phyloP scores from a whole-genome alignment of 2,888 invertebrate species.

The Epirrhoe tristata region DNA sequence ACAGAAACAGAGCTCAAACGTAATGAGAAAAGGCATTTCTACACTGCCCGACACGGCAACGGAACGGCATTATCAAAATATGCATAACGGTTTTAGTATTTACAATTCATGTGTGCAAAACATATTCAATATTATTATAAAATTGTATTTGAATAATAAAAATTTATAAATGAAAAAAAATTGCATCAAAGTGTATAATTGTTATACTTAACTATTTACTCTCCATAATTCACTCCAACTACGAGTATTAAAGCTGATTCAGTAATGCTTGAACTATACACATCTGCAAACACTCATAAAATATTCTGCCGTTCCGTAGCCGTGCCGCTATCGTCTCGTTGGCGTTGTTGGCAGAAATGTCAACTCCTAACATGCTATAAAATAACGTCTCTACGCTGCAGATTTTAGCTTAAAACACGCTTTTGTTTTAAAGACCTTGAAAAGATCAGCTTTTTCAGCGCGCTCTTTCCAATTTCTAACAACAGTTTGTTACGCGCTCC shows the following conservation, averaged over 20 bases:
- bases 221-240: too few species aligned
- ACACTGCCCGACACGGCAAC: conserved; percentile 11
- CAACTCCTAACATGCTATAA: neutral
- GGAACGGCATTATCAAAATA: neutral
- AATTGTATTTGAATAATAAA: too few species aligned
- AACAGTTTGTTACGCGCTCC: neutral
- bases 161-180: too few species aligned
- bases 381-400: conserved; percentile 13
- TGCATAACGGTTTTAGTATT: too few species aligned
- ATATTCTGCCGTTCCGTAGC: neutral
- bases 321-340: neutral
- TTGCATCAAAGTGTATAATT: too few species aligned
- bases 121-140: too few species aligned
- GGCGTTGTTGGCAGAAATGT: neutral
- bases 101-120: too few species aligned
- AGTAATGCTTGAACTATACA: neutral
- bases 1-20: conserved; percentile 50
- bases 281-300: neutral
- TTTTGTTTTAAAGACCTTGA: conserved; percentile 61
- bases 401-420: conserved; percentile 46
- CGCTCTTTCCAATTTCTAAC: conserved; percentile 7
- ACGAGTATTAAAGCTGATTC: neutral
- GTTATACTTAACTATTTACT: too few species aligned
- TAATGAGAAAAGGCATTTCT: conserved; percentile 52
- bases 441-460: conserved; percentile 53